Base-by-base conservation (phyloP, 2,888 invertebrate species). In the Callinectes sapidus region DNA sequence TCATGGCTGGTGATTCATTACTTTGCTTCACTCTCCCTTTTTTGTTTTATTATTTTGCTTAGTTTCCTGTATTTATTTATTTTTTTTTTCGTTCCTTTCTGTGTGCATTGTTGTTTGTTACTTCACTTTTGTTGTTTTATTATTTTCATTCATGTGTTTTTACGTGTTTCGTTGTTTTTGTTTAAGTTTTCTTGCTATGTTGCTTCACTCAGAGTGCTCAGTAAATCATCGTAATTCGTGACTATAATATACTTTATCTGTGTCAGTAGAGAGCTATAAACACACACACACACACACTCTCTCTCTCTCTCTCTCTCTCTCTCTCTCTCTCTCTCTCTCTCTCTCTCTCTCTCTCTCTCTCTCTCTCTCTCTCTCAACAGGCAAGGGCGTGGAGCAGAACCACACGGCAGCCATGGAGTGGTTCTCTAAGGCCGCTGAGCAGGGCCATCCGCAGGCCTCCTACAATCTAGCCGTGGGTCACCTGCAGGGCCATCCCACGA, bases 381-480 rank as follows among this genome's bases (percentile, higher is more conserved):
- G 95, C n/a, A 93, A 93, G 87, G 96, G 96, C 2, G 96, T 96
- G 0, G 95, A 95, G 0, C 95, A 95, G 94, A 96, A 96, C 94
- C 95, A 95, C 55, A 95, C 95, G 28, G 95, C 95, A 89, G 96
- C 96, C 0, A 96, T 96, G 95, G 95, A 96, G 89, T 96, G 96
- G 96, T 96, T 96, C 94, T 95, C 96, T 94, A 96, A 96, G 95
- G 96, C 96, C 8, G 95, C 96, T 2, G 96, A 96, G 90, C 96
- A 96, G 94, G 96, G 96, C 0, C 96, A 96, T 95, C 96, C 96
- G 0, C 96, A 96, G 94, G 96, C 96, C 1, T 95, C 96, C 2
- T 96, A 96, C 95, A 96, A 96, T 95, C 95, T 96, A 90, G 96
- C 96, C 8, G 95, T 96, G 35, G 96, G 96, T 35, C 96, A 96